phyloP scores from a whole-genome alignment of 2,888 invertebrate species.

The Cecidostiba fungosa region DNA sequence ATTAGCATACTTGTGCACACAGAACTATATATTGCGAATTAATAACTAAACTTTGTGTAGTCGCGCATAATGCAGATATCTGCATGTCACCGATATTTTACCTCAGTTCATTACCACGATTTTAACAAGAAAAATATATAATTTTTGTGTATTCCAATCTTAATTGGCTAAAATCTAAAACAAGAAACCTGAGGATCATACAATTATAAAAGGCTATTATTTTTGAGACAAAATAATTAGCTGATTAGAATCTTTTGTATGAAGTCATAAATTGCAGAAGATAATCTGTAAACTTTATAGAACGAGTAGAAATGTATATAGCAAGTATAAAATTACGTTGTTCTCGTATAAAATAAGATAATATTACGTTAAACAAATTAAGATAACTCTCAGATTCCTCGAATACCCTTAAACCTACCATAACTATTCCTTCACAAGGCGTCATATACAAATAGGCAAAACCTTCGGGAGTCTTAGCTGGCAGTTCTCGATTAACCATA shows the following conservation, averaged over 20 bases:
- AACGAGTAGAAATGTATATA: not conserved
- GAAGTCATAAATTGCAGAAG: not conserved
- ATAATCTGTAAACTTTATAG: not conserved
- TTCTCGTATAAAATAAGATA: not conserved
- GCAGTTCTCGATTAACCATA: not conserved
- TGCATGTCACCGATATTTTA: slow-evolving; percentile 45
- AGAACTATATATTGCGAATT: slow-evolving; percentile 46
- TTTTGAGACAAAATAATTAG: slow-evolving; percentile 1
- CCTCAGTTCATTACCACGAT: no score
- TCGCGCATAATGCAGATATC: slow-evolving; percentile 22
- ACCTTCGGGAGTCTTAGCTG: not conserved
- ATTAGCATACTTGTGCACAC: not conserved
- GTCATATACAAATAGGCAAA: not conserved
- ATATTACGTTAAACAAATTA: not conserved
- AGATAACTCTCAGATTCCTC: not conserved
- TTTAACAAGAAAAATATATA: not conserved
- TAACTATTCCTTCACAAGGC: not conserved
- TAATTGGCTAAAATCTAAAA: not conserved
- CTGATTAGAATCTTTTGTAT: not conserved
- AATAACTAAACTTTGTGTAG: slow-evolving; percentile 36
- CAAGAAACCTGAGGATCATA: not conserved
- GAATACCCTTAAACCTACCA: not conserved
- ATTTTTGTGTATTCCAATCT: not conserved
- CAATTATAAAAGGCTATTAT: not conserved
- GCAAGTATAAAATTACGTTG: not conserved